Percentiles rank a stretch among this genome's conserved stretches.
phyloP scores from a whole-genome alignment of 2,888 invertebrate species.

The Ichneumoninae sp. region DNA sequence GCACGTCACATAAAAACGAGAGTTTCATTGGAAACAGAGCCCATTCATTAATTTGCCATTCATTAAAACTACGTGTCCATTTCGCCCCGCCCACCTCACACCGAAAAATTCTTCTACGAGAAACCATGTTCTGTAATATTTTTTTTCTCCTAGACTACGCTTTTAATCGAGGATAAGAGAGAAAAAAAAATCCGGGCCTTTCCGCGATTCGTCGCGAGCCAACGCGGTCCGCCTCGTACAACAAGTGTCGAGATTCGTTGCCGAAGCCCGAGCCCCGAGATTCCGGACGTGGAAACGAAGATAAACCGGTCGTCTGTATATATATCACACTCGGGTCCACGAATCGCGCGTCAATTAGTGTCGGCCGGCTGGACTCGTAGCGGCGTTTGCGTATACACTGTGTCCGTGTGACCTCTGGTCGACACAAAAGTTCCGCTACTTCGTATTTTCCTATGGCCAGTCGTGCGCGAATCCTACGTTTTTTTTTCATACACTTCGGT shows the following conservation, averaged over 20 bases:
- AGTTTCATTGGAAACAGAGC: too few relatives aligned
- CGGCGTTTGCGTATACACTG: slow-evolving; percentile 41
- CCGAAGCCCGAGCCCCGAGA: slow-evolving; percentile 6
- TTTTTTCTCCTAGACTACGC: neutral
- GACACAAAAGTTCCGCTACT: slow-evolving; percentile 63
- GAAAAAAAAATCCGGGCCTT: neutral
- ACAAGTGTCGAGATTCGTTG: slow-evolving; percentile 23
- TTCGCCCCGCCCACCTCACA: too few relatives aligned
- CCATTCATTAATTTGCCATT: too few relatives aligned
- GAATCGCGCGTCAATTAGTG: slow-evolving; percentile 64
- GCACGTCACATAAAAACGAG: too few relatives aligned
- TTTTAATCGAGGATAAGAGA: neutral
- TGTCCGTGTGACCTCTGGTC: slow-evolving; percentile 27
- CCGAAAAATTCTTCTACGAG: too few relatives aligned
- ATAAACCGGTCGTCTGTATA: slow-evolving; percentile 56
- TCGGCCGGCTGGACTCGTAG: slow-evolving; percentile 32
- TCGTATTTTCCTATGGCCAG: slow-evolving; percentile 48
- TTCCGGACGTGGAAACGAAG: slow-evolving; percentile 51
- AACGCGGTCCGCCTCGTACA: neutral
- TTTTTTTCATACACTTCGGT: slow-evolving; percentile 28
- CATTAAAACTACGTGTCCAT: too few relatives aligned
- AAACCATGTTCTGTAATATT: neutral
- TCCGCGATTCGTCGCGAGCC: neutral
- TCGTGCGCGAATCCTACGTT: slow-evolving; percentile 48
- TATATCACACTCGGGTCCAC: slow-evolving; percentile 55